phyloP scores from a whole-genome alignment of 1,140 invertebrate species.

The Gryon sp. region DNA sequence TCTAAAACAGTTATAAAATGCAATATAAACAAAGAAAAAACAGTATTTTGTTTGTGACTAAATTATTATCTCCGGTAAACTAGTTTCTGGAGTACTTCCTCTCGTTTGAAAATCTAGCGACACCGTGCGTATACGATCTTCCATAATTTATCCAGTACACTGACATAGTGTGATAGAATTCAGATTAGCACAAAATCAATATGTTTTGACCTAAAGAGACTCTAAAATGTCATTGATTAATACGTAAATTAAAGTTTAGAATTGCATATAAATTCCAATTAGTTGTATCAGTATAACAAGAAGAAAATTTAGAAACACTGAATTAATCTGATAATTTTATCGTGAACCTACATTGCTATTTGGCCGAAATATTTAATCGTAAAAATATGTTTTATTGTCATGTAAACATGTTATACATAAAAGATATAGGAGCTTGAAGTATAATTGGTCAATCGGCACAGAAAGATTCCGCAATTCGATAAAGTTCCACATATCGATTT shows the following conservation, averaged over 20 bases:
- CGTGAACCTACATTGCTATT: constrained; percentile 7
- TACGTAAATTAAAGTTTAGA: constrained; percentile 5
- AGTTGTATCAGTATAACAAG: no score
- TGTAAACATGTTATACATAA: constrained; percentile 21
- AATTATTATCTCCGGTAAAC: constrained; percentile 13
- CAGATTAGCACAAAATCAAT: constrained; percentile 49
- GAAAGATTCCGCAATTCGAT: constrained; percentile 67
- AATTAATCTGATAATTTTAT: no score
- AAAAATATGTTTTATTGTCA: constrained; percentile 11
- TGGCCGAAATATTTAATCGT: neutral
- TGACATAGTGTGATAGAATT: constrained; percentile 12
- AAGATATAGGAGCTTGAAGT: constrained; percentile 23
- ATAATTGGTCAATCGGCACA: constrained; percentile 57
- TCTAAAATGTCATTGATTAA: constrained; percentile 36
- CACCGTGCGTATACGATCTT: neutral
- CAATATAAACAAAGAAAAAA: no score
- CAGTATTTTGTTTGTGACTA: no score
- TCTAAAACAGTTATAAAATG: no score
- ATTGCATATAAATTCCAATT: no score
- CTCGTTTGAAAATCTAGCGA: neutral
- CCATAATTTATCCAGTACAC: constrained; percentile 29
- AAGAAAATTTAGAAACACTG: no score
- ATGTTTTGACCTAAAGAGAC: constrained; percentile 46
- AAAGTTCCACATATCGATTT: constrained; percentile 70
- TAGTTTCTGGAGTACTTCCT: neutral